A percentile compares a stretch with the other conserved stretches of the same genome.
These are phyloP conservation scores for Holocentrus rufus DNA, from an alignment of 2,797 vertebrate genomes.

Conservation along the genomic window DNA sequence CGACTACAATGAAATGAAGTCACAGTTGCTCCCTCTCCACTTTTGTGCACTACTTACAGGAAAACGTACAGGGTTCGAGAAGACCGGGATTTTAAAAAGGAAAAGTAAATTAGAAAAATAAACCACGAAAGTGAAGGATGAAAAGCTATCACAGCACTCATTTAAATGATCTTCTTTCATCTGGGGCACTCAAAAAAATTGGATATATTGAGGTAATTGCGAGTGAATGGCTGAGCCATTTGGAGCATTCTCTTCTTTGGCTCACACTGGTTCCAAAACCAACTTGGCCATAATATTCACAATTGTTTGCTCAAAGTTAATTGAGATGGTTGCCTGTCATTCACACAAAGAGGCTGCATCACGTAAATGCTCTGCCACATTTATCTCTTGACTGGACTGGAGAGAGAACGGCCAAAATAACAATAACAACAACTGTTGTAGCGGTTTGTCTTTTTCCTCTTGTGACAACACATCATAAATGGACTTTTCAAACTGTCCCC, in stretches of 20 bases:
- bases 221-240: slow-evolving; percentile 33
- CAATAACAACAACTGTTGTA: slow-evolving; percentile 55
- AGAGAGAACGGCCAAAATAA: slow-evolving; percentile 43
- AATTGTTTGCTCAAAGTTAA: neutral
- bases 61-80: too few species aligned
- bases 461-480: slow-evolving; percentile 61
- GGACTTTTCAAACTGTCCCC: slow-evolving; percentile 63
- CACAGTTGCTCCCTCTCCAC: slow-evolving; percentile 21
- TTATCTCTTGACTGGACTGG: slow-evolving; percentile 51
- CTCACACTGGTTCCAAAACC: slow-evolving; percentile 35
- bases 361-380: slow-evolving; percentile 40
- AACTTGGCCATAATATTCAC: slow-evolving; percentile 20
- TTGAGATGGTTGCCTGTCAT: neutral
- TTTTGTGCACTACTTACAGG: too few species aligned
- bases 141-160: slow-evolving; percentile 19
- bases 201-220: slow-evolving; percentile 38
- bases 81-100: too few species aligned
- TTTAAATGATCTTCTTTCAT: slow-evolving; percentile 36
- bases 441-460: slow-evolving; percentile 48
- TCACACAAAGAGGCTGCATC: slow-evolving; percentile 11
- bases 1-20: neutral
- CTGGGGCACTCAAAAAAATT: slow-evolving; percentile 36
- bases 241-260: slow-evolving; percentile 33
- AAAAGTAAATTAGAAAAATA: slow-evolving; percentile 22
- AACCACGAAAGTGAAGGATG: neutral